phyloP scores from a whole-genome alignment of 2,113 vertebrate species.

The Colaptes auratus region DNA sequence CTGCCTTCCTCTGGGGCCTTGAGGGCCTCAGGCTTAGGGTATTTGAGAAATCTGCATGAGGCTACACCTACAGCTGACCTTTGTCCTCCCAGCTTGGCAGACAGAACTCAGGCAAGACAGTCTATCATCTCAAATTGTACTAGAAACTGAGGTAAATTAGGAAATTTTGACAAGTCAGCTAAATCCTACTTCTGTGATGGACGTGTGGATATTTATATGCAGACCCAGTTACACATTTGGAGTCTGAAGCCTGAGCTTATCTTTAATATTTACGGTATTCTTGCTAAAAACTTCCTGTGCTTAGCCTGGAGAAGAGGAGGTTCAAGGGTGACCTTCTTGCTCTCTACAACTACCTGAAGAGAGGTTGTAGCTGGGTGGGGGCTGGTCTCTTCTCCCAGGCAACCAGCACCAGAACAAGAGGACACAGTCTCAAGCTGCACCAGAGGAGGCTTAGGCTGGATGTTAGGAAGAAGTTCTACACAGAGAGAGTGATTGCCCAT shows the following conservation, averaged over 20 bases:
- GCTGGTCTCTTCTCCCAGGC: too few relatives aligned
- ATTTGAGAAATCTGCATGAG: background rate
- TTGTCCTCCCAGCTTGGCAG: background rate
- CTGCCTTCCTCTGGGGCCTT: too few relatives aligned
- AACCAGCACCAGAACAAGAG: too few relatives aligned
- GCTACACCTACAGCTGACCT: background rate
- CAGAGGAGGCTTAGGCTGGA: too few relatives aligned
- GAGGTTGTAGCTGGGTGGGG: too few relatives aligned
- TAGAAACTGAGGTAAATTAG: background rate
- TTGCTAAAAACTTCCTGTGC: background rate
- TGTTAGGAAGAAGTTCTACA: too few relatives aligned
- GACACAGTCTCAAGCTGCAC: too few relatives aligned
- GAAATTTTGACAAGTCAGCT: background rate
- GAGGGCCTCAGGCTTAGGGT: background rate
- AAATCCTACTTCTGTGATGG: fast-evolving
- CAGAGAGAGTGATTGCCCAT: too few relatives aligned
- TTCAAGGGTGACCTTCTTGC: too few relatives aligned
- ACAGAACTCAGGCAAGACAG: background rate
- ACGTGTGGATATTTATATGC: background rate
- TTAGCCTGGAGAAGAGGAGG: background rate
- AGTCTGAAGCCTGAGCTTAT: background rate
- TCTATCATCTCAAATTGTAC: background rate
- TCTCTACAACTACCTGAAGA: too few relatives aligned
- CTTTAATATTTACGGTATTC: background rate
- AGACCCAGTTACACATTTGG: background rate